Evolutionary conservation across 2,113 vertebrate species (phyloP), one percentile per base, ranked within the genome.

Genomic region (Anguilla japonica): DNA sequence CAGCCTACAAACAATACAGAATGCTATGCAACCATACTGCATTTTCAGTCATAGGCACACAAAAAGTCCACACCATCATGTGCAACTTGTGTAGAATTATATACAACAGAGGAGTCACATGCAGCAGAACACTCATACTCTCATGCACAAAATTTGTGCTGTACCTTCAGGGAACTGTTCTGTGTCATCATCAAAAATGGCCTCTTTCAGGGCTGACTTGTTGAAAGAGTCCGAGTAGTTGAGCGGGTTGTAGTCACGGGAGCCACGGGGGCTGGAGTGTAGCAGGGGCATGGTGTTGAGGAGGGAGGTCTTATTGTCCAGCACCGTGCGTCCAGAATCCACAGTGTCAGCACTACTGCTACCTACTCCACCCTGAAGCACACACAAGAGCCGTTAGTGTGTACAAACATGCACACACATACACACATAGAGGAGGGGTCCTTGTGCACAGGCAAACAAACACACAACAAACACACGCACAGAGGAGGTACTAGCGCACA

Each of bases 241-340:
- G 91, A 97, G 97, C 0, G 97, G 97, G 91, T 97, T 98, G 92
- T 98, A 98, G 56, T 99, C 98, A 7, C 96, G 93, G 78, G 90
- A 85, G 4, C 95, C 90, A 1, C 96, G 96, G 0, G 97, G 96
- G 0, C 96, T 96, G 2, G 96, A 91, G 87, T 97, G 93, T 88
- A 94, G 82, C 90, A 96, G 79, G 91, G 95, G 79, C 96, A 96
- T 14, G 0, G 97, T 87, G 91, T 98, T 98, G 40, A 98, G 95
- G 84, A 98, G 89, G 0, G 98, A 96, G 0, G 96, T 96, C 94
- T 99, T 99, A 92, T 98, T 98, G 90, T 99, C 98, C 63, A 98
- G 94, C 11, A 94, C 96, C 3, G 94, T 96, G 71, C 97, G 96
- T 16, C 96, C 95, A 0, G 96, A 94, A 0, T 97, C 97, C 0